Base-by-base conservation (phyloP, 2,797 vertebrate species). In the Sphenodon punctatus region DNA sequence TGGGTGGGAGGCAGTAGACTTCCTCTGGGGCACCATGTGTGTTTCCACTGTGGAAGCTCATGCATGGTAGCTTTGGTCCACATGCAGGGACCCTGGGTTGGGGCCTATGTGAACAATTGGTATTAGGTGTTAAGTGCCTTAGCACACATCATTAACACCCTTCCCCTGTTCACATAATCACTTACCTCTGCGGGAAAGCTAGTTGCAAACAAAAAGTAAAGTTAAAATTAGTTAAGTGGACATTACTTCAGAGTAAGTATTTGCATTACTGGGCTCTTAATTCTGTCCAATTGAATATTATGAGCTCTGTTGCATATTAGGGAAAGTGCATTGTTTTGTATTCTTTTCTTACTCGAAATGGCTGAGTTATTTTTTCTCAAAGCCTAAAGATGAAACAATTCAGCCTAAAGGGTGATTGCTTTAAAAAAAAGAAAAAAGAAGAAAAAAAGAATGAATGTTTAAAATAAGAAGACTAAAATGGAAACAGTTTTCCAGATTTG, bases 401-500 rank as follows among this genome's bases (percentile, higher is more conserved):
- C 25, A 3, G 11, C 51, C 69, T 11, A 75, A 72, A 41, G 11
- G 43, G 2, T 58, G 5, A 27, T 58, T 49, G 79, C 0, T 3
- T 49, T n/a, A n/a, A n/a, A n/a, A n/a, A n/a, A n/a, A n/a, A n/a
- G n/a, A n/a, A n/a, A n/a, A n/a, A n/a, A n/a, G n/a, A n/a, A n/a
- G n/a, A 55, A 49, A 25, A 70, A 61, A 16, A 36, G 51, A n/a
- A 51, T 51, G 48, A 51, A 25, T 27, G 25, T 51, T 1, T 5
- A 4, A 9, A 3, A 56, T 23, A 67, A 1, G 1, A 20, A 56
- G 10, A 14, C n/a, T 1, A 23, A 30, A 8, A 45, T 34, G 1
- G 41, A 82, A 60, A 64, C 2, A 11, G 10, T 72, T 74, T 59
- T 56, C 20, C n/a, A 3, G 60, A 0, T 1, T 72, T 67, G 4